Base-by-base conservation (phyloP, 2,113 vertebrate species). In the Talpa occidentalis region DNA sequence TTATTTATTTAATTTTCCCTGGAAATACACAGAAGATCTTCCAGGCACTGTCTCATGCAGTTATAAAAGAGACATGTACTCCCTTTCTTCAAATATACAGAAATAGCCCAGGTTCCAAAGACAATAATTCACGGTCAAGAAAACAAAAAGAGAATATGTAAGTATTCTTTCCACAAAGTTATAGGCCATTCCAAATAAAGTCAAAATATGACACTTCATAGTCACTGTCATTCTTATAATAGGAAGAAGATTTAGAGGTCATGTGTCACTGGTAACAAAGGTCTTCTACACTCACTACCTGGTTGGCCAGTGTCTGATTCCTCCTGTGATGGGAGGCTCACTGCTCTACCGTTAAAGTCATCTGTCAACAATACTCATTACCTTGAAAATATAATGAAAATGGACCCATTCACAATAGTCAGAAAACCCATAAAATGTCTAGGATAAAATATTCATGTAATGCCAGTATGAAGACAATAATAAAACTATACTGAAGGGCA, bases 331-430 rank as follows among this genome's bases (percentile, higher is more conserved):
- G 15, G 28, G 22, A 60, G 73, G 30, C 11, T 67, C 69, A 78
- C 14, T 49, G 8, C 14, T 72, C 78, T 10, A 86, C 14, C 21
- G 24, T 70, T 30, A 89, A 5, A 26, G 37, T 35, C 76, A 70
- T 73, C 49, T 84, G 6, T 35, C 44, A 64, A 54, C 1, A 52
- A 56, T 49, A 42, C 80, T 32, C 60, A 91, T n/a, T 60, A 74
- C 6, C 42, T 84, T 73, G 74, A 64, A 95, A 86, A 91, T n/a
- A 81, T 62, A 85, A 62, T 49, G 24, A 42, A 49, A 42, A 87
- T 88, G 5, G 17, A 47, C 44, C 40, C 72, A 54, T 73, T 88
- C 74, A n/a, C 22, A 69, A 47, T 14, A 91, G 24, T 32, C 44
- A 59, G 44, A 94, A 89, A 86, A 3, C 10, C 47, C 60, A 72